Conservation (phyloP, 2,113 vertebrate species). For the Phocoena sinus region DNA sequence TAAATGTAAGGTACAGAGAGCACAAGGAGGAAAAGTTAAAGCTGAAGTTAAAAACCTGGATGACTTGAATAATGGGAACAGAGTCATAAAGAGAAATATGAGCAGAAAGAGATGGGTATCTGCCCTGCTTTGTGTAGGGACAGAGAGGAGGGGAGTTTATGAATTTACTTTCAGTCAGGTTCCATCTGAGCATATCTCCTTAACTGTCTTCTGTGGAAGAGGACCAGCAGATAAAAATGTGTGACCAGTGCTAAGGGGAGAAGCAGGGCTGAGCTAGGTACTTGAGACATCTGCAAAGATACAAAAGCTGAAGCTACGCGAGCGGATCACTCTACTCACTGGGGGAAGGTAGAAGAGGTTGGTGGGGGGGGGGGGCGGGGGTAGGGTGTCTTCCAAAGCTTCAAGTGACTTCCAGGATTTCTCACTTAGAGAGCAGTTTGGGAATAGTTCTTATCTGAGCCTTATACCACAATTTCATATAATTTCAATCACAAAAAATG, state of each 20-base stretch:
- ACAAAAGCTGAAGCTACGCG: not conserved
- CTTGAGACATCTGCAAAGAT: not conserved
- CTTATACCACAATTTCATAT: not conserved
- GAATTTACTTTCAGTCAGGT: slow-evolving; percentile 6
- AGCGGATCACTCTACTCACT: not conserved
- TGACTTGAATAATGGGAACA: not conserved
- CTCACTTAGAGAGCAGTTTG: not conserved
- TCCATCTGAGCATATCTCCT: not conserved
- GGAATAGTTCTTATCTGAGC: not conserved
- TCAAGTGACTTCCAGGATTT: not conserved
- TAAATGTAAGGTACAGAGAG: not conserved
- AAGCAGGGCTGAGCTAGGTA: not conserved
- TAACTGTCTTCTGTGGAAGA: not conserved
- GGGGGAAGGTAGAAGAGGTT: not conserved
- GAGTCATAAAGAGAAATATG: not conserved
- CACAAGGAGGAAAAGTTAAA: not conserved
- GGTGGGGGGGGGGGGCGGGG: not conserved
- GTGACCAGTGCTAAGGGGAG: not conserved
- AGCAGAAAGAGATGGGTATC: not conserved
- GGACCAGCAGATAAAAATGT: not conserved
- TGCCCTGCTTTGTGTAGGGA: not conserved
- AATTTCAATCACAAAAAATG: slow-evolving; percentile 41
- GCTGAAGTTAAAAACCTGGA: not conserved
- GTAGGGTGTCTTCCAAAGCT: not conserved
- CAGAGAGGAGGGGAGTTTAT: not conserved